Conservation (phyloP, 2,113 vertebrate species). For the Neogobius melanostomus region DNA sequence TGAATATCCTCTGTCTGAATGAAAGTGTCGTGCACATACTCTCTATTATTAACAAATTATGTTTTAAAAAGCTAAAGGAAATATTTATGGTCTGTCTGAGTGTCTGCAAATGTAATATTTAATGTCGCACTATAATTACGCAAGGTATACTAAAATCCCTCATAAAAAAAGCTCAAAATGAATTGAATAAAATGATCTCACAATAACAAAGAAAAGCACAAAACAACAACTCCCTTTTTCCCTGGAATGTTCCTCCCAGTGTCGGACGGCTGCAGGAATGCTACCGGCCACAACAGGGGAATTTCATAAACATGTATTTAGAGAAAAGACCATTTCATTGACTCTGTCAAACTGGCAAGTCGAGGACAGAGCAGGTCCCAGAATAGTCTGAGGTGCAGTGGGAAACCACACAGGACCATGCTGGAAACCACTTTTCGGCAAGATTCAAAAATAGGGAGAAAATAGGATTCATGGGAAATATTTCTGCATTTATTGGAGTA, state of each 20-base stretch:
- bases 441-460: neutral
- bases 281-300: slow-evolving; percentile 34
- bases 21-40: too few species aligned
- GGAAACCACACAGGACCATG: slow-evolving; percentile 58
- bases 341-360: slow-evolving; percentile 49
- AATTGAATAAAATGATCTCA: too few species aligned
- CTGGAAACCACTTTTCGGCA: slow-evolving; percentile 43
- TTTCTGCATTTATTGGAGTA: too few species aligned
- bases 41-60: too few species aligned
- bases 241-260: slow-evolving; percentile 49
- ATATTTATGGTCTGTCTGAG: too few species aligned
- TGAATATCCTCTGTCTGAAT: too few species aligned
- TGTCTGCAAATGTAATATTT: too few species aligned
- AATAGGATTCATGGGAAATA: too few species aligned
- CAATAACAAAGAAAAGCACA: neutral
- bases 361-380: slow-evolving; percentile 53
- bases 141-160: too few species aligned
- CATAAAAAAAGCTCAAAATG: too few species aligned
- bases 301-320: slow-evolving; percentile 72
- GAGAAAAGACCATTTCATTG: slow-evolving; percentile 54
- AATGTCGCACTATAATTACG: too few species aligned
- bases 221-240: slow-evolving; percentile 17
- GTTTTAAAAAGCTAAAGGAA: too few species aligned
- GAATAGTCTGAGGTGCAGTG: slow-evolving; percentile 62
- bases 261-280: slow-evolving; percentile 56